phyloP scores from a whole-genome alignment of 2,888 invertebrate genomes.

The Thalpophila matura region DNA sequence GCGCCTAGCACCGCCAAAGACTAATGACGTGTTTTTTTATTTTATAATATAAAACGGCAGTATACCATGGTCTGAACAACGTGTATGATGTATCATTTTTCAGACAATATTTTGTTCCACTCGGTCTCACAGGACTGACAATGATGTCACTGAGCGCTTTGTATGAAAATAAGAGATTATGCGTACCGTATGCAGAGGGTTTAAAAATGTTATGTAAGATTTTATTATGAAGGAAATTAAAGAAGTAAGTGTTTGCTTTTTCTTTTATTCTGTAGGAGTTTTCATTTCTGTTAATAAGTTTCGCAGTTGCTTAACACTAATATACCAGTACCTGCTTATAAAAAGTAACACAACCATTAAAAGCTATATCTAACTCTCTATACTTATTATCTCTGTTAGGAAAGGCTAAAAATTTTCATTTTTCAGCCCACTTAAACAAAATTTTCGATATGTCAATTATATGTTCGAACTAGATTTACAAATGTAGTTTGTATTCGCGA shows the following conservation, averaged over 20 bases:
- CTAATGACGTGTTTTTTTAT: no score
- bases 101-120: conserved; percentile 31
- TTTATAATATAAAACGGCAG: no score
- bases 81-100: conserved; percentile 19
- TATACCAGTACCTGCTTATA: neutral
- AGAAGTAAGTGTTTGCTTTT: conserved; percentile 37
- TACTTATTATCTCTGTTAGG: conserved; percentile 14
- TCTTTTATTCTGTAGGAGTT: conserved; percentile 22
- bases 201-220: conserved; percentile 56
- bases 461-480: conserved; percentile 55
- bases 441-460: conserved; percentile 46
- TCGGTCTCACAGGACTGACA: conserved; percentile 38
- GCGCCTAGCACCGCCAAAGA: no score
- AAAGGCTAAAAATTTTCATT: conserved; percentile 9
- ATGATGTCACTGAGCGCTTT: conserved; percentile 52
- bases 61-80: no score
- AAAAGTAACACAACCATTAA: conserved; percentile 21
- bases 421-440: conserved; percentile 16
- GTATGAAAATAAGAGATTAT: conserved; percentile 58
- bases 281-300: conserved; percentile 24
- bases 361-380: conserved; percentile 13
- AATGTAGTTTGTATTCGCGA: conserved; percentile 58
- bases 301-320: conserved; percentile 3
- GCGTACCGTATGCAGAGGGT: conserved; percentile 41
- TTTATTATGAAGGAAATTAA: conserved; percentile 52